Percentiles rank a stretch among this genome's conserved stretches.
These are phyloP conservation scores for Plebejus argus DNA, from an alignment of 2,888 invertebrate genomes.

Conservation along the genomic window DNA sequence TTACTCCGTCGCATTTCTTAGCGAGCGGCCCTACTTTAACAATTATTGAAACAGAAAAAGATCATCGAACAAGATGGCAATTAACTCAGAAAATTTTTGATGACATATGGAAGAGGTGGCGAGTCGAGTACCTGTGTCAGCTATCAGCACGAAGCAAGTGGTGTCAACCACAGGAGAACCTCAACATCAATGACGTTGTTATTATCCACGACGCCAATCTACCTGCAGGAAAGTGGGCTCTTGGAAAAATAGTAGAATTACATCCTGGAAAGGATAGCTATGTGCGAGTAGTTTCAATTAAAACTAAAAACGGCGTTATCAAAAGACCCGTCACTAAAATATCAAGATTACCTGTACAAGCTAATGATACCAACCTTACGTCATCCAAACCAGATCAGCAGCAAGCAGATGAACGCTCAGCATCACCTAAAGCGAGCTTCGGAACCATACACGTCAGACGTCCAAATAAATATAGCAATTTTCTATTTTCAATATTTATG, in stretches of 20 bases:
- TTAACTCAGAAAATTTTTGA: slow-evolving; percentile 31
- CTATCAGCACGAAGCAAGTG: slow-evolving; percentile 28
- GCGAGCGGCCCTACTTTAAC: background rate
- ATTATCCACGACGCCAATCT: background rate
- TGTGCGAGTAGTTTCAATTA: no score
- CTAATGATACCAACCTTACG: no score
- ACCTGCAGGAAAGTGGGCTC: background rate
- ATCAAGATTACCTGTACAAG: no score
- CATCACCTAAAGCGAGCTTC: no score
- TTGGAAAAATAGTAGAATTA: background rate
- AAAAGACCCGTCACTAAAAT: no score
- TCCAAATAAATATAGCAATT: no score
- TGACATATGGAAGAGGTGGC: slow-evolving; percentile 29
- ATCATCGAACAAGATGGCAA: slow-evolving; percentile 36
- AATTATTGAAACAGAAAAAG: slow-evolving; percentile 6
- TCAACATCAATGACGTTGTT: no score
- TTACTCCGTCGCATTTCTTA: background rate
- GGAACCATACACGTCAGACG: no score
- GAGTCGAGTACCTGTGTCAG: slow-evolving; percentile 23
- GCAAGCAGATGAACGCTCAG: no score
- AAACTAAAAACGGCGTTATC: no score
- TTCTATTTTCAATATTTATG: no score
- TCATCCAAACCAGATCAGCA: no score
- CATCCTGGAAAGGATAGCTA: background rate
- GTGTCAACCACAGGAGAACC: background rate